Percentiles rank a stretch among this genome's conserved stretches.
Evolutionary conservation across 2,888 invertebrate species (phyloP).

Genomic region (Leptura quadrifasciata): DNA sequence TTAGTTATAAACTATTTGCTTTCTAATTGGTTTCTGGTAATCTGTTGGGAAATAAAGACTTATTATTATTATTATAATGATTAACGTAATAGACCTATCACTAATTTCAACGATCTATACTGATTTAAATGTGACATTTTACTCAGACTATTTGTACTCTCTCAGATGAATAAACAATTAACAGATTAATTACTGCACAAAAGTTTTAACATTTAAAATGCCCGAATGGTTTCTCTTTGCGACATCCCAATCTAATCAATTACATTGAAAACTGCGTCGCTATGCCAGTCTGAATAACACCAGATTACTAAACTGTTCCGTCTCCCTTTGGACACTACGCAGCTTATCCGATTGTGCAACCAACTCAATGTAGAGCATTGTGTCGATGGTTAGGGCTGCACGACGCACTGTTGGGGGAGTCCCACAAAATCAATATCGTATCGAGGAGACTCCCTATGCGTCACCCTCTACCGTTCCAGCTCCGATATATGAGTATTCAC

Average conservation of each 20-base stretch:
- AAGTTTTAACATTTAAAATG: neutral
- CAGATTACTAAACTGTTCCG: slow-evolving; percentile 5
- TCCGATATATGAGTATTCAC: slow-evolving; percentile 25
- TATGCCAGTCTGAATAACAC: neutral
- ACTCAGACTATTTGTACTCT: too few species aligned
- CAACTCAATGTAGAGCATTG: slow-evolving; percentile 69
- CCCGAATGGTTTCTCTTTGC: neutral
- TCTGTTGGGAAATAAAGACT: too few species aligned
- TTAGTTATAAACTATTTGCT: too few species aligned
- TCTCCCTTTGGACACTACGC: slow-evolving; percentile 15
- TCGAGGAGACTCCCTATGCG: slow-evolving; percentile 65
- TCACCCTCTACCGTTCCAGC: slow-evolving; percentile 58
- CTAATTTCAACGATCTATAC: too few species aligned
- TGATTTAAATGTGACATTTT: too few species aligned
- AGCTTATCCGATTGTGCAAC: slow-evolving; percentile 32
- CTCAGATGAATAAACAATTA: too few species aligned
- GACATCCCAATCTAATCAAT: slow-evolving; percentile 20
- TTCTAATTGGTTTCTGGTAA: too few species aligned
- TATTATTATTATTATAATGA: too few species aligned
- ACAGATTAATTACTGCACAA: neutral
- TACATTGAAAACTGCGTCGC: slow-evolving; percentile 1
- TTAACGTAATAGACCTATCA: too few species aligned
- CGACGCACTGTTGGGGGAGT: slow-evolving; percentile 59
- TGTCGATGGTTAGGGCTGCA: slow-evolving; percentile 70
- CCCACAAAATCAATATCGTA: slow-evolving; percentile 66